Evolutionary conservation across 2,113 vertebrate species (phyloP).

Genomic region (Lepus europaeus): DNA sequence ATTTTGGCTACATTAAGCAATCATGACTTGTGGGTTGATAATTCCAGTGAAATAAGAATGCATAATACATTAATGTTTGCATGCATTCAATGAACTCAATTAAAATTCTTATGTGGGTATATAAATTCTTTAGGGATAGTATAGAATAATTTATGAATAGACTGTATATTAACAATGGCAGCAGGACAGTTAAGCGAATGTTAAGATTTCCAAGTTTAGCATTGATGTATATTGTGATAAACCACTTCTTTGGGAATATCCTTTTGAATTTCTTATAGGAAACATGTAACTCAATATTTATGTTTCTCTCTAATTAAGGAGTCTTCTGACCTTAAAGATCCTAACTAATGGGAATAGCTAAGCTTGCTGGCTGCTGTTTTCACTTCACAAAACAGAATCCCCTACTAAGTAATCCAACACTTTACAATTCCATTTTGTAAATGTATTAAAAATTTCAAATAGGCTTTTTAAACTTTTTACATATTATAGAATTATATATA

Average conservation of each 20-base stretch:
- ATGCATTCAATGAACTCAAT: not conserved
- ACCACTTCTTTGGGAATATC: not conserved
- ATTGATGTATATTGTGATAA: not conserved
- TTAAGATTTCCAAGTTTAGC: conserved; percentile 1
- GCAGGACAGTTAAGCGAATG: not conserved
- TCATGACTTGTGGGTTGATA: not conserved
- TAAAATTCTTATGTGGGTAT: conserved; percentile 8
- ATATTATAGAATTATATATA: not conserved
- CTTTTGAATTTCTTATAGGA: conserved; percentile 45
- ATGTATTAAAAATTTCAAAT: not conserved
- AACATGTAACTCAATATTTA: not conserved
- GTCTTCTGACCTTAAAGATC: conserved; percentile 50
- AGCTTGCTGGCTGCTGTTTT: conserved; percentile 51
- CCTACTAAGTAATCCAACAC: conserved; percentile 62
- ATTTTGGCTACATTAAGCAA: conserved; percentile 3
- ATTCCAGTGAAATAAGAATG: conserved; percentile 30
- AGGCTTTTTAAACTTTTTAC: conserved; percentile 38
- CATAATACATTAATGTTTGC: not conserved
- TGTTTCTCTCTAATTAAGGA: not conserved
- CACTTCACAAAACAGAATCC: conserved; percentile 59
- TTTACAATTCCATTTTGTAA: not conserved
- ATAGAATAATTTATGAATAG: not conserved
- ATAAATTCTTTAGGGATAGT: conserved; percentile 40
- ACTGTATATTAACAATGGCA: conserved; percentile 25
- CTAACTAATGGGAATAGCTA: conserved; percentile 70